Percentiles rank a stretch among this genome's conserved stretches.
Evolutionary conservation across 2,888 invertebrate species (phyloP).

Genomic region (Diaphora mendica): DNA sequence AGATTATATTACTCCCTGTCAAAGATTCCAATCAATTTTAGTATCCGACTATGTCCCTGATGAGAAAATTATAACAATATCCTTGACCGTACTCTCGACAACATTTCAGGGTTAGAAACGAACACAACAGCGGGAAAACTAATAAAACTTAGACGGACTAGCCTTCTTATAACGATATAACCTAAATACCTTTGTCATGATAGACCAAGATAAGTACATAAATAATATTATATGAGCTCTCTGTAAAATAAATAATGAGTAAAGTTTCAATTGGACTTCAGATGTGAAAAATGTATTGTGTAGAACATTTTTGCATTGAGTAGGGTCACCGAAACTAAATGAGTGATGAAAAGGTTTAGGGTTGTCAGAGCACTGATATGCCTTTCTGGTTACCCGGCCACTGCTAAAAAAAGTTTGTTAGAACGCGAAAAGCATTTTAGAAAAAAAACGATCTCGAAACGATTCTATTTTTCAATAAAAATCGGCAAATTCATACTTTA

Average conservation of each 20-base stretch:
- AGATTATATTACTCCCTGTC: neutral
- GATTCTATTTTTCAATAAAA: too few relatives aligned
- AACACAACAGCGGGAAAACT: conserved; percentile 1
- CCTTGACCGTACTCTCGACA: conserved; percentile 11
- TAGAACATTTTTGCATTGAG: neutral
- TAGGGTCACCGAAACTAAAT: too few relatives aligned
- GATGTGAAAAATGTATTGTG: neutral
- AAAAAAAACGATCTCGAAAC: too few relatives aligned
- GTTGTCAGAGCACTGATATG: too few relatives aligned
- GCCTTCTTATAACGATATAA: conserved; percentile 3
- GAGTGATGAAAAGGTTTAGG: too few relatives aligned
- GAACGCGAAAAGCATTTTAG: too few relatives aligned
- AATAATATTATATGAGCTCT: neutral
- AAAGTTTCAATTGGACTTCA: neutral
- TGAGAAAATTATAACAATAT: conserved; percentile 12
- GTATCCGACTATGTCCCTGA: neutral
- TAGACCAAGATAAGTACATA: too few relatives aligned
- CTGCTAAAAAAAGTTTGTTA: too few relatives aligned
- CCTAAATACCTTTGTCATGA: neutral
- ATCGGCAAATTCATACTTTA: too few relatives aligned
- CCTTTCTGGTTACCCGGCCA: too few relatives aligned
- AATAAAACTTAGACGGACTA: conserved; percentile 4
- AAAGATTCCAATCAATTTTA: neutral
- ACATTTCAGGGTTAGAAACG: conserved; percentile 10
- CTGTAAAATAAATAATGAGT: neutral